Conservation (phyloP, 2,888 invertebrate genomes). For the Leucania comma region DNA sequence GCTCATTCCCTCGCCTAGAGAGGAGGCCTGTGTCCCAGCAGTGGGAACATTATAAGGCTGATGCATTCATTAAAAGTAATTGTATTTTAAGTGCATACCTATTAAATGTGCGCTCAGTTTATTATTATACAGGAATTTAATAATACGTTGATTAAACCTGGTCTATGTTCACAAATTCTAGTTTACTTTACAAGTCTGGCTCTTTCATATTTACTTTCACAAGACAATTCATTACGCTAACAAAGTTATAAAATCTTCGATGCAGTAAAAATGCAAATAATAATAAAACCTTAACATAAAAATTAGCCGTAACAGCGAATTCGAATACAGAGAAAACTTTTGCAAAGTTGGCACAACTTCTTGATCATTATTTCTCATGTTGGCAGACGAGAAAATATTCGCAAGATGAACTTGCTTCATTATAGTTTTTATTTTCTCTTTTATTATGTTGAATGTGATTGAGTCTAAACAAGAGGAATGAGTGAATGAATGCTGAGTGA, state of each 20-base stretch:
- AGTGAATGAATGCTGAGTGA: constrained; percentile 77
- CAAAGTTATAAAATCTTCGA: constrained; percentile 37
- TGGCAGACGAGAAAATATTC: constrained; percentile 84
- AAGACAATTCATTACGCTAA: constrained; percentile 30
- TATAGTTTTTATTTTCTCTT: constrained; percentile 86
- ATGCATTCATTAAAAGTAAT: not conserved
- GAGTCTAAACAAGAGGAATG: constrained; percentile 85
- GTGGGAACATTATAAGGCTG: no score
- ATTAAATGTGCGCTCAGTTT: not conserved
- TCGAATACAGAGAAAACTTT: constrained; percentile 62
- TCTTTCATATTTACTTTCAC: constrained; percentile 17
- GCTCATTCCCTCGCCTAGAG: no score
- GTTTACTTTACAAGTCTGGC: constrained; percentile 2
- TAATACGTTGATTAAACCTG: not conserved
- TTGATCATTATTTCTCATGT: constrained; percentile 73
- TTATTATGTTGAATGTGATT: constrained; percentile 84
- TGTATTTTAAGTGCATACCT: not conserved
- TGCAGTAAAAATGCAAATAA: constrained; percentile 51
- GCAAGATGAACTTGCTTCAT: constrained; percentile 83
- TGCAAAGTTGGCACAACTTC: constrained; percentile 67
- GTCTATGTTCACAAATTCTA: not conserved
- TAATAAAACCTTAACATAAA: constrained; percentile 69
- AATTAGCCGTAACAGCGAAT: constrained; percentile 73
- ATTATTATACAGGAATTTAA: not conserved
- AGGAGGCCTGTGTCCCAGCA: no score